Conservation (phyloP, 1,140 invertebrate species). For the Planococcus citri region DNA sequence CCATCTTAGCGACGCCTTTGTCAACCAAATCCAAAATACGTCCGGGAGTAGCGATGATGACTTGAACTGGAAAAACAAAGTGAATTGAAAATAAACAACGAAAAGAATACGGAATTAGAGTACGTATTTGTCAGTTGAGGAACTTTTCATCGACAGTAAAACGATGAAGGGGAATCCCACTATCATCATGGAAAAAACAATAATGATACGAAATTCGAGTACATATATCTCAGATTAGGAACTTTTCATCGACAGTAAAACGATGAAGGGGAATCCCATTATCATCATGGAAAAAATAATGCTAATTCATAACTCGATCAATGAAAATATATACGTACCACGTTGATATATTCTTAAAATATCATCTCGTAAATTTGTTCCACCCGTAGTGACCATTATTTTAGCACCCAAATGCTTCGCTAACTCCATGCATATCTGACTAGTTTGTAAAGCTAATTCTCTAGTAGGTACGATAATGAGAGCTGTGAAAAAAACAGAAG, state of each 20-base stretch:
- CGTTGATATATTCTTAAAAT: constrained; percentile 99
- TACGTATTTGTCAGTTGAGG: constrained; percentile 14
- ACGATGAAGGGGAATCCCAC: constrained; percentile 25
- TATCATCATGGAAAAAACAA: constrained; percentile 15
- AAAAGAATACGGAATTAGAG: neutral
- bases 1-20: constrained; percentile 92
- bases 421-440: constrained; percentile 98
- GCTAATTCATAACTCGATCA: neutral
- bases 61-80: constrained; percentile 63
- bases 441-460: constrained; percentile 97
- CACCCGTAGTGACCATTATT: constrained; percentile 98
- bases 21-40: constrained; percentile 99
- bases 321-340: constrained; percentile 40
- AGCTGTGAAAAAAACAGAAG: constrained; percentile 43
- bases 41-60: constrained; percentile 98
- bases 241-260: constrained; percentile 22
- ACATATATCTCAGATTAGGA: constrained; percentile 15
- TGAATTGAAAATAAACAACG: neutral
- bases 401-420: constrained; percentile 90
- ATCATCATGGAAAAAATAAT: constrained; percentile 18
- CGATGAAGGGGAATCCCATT: constrained; percentile 26
- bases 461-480: constrained; percentile 97
- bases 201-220: no score
- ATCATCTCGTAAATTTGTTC: constrained; percentile 96
- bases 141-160: constrained; percentile 21